Evolutionary conservation across 2,797 vertebrate genomes (phyloP).

Genomic region (Lacerta agilis): DNA sequence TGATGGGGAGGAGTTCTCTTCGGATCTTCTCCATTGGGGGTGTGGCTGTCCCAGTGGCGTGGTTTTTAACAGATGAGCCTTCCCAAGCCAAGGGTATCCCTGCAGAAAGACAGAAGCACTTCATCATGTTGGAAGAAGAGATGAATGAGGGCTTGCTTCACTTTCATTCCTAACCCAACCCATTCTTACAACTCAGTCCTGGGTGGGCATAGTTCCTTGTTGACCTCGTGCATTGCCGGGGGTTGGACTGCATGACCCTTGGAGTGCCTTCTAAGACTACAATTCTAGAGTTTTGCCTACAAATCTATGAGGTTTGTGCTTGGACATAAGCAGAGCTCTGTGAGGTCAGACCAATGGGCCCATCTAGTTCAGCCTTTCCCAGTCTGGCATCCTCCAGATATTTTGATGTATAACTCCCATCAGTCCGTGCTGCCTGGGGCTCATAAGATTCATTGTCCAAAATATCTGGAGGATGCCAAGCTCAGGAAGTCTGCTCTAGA

Average conservation of each 20-base stretch:
- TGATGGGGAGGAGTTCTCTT: slow-evolving; percentile 80
- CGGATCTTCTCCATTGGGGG: slow-evolving; percentile 79
- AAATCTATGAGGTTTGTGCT: background rate
- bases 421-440: too few relatives aligned
- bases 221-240: background rate
- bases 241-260: too few relatives aligned
- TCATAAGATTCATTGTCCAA: too few relatives aligned
- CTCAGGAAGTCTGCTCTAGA: too few relatives aligned
- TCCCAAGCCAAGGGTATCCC: slow-evolving; percentile 14
- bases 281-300: too few relatives aligned
- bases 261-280: too few relatives aligned
- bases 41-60: background rate
- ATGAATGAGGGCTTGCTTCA: background rate
- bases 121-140: background rate
- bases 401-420: too few relatives aligned
- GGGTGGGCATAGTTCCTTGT: background rate
- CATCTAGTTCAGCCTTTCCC: too few relatives aligned
- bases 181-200: background rate
- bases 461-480: too few relatives aligned
- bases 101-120: slow-evolving; percentile 13
- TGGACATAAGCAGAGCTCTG: background rate
- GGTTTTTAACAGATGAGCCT: background rate
- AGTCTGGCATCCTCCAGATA: too few relatives aligned
- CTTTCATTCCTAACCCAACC: background rate
- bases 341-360: background rate